Evolutionary conservation across 2,113 vertebrate species (phyloP), one percentile per base, ranked within the genome.

Genomic region (Zonotrichia leucophrys): DNA sequence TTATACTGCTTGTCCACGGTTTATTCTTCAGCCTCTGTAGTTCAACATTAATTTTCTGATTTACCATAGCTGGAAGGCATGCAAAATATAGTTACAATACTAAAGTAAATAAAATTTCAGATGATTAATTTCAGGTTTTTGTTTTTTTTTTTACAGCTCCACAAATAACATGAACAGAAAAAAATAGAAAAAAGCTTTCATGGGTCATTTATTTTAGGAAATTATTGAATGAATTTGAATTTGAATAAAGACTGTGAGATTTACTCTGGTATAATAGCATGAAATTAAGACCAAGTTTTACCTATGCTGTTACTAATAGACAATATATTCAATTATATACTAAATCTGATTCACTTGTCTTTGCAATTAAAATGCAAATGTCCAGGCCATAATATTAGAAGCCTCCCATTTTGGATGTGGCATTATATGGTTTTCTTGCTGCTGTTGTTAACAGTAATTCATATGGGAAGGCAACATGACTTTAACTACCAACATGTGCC

Each of bases 311-410:
- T 82, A 55, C 49, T 85, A 93, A 87, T 68, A 60, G 47, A 68
- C 33, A 94, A 44, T 58, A 50, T 42, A 93, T 85, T 90, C n/a
- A 79, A 33, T 78, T 78, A 72, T 24, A 50, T 62, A 66, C 15
- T 50, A 66, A 91, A 77, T 42, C 39, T 83, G 63, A 74, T 92
- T 81, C 74, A 62, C n/a, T 90, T 85, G 14, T 67, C 39, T 86
- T 7, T 67, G 28, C 52, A 94, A 88, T 80, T 91, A 91, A 94
- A 91, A 87, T 88, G 66, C 53, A 91, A 93, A 94, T 93, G 8
- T 66, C 76, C 41, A 42, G 62, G 42, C 92, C 70, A 42, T 82
- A 84, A 14, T 52, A 68, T 19, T 59, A 69, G 37, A 60, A 82
- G 15, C 4, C 35, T 90, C 9, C 27, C 24, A 19, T 80, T 80